These are phyloP conservation scores for Conops quadrifasciatus DNA, from an alignment of 2,888 invertebrate genomes.

Conservation along the genomic window DNA sequence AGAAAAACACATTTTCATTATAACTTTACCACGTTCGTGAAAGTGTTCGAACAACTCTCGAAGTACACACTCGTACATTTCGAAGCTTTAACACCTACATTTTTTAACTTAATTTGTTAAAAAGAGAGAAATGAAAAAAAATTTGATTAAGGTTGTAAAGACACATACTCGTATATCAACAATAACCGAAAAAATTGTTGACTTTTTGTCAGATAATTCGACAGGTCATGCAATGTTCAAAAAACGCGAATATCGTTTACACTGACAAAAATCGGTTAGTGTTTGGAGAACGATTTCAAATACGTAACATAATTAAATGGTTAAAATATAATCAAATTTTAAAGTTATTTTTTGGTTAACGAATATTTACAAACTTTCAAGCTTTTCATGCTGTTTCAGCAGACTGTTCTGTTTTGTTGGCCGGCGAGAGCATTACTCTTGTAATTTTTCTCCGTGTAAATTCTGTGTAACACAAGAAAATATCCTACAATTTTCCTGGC, in stretches of 20 bases:
- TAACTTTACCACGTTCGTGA: conserved; percentile 2
- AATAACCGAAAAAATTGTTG: conserved; percentile 26
- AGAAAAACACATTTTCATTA: neutral
- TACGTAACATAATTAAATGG: neutral
- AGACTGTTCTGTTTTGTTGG: too few species aligned
- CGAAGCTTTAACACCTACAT: conserved; percentile 11
- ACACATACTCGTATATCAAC: neutral
- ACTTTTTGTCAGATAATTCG: conserved; percentile 33
- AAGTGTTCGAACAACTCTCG: conserved; percentile 11
- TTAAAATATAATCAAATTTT: too few species aligned
- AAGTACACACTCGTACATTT: neutral
- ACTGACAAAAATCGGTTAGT: too few species aligned
- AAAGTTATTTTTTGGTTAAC: too few species aligned
- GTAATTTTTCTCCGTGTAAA: neutral
- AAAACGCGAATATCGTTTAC: neutral
- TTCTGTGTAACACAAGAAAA: neutral
- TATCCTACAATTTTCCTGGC: neutral
- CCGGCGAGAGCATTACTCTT: too few species aligned
- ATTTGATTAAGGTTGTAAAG: too few species aligned
- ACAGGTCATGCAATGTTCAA: conserved; percentile 26
- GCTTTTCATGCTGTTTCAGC: too few species aligned
- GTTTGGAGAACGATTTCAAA: too few species aligned
- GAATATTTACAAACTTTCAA: too few species aligned
- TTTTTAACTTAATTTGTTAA: neutral
- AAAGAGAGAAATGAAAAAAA: neutral